Evolutionary conservation across 1,140 invertebrate genomes (phyloP), one percentile per base, ranked within the genome.

Genomic region (Drosophila elegans): DNA sequence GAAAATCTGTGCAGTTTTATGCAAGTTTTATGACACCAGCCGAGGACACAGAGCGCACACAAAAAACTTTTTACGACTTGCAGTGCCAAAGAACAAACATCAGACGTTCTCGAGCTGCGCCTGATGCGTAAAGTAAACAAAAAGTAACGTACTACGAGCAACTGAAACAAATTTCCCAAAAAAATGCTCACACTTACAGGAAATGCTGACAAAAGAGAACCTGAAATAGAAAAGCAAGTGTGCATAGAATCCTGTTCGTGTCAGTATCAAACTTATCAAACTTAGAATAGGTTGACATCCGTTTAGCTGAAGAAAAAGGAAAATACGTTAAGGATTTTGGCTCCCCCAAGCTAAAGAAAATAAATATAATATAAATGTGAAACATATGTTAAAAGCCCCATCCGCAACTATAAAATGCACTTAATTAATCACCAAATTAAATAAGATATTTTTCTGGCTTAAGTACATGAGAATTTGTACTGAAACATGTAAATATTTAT

Each of bases 1-100:
- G 27, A 38, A 86, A 82, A 86, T 86, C 83, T 83, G 49, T 79
- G 72, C 80, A 88, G 67, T 83, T 80, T 89, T 83, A 83, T 88
- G 83, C 83, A 88, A 89, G 84, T 88, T 88, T 83, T 89, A 83
- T 80, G 84, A 69, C 73, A 66, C 60, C 60, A 56, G 51, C 68
- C 34, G 60, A 51, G 52, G 52, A 72, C 46, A 39, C 67, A 46
- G 49, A 34, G 46, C 27, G 27, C 25, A 41, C 48, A 68, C 32
- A 46, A 54, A 46, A 72, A 78, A 71, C 53, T 72, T 78, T 78
- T 69, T 68, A 77, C 74, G 75, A 66, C 76, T 79, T 77, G 68
- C 61, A 60, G 29, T 74, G 54, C 48, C 55, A 60, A 38, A 75
- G 59, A 64, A 75, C 51, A 75, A 64, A 71, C 74, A 68, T 34